Base-by-base conservation (phyloP, 2,113 vertebrate genomes). In the Pipa parva region DNA sequence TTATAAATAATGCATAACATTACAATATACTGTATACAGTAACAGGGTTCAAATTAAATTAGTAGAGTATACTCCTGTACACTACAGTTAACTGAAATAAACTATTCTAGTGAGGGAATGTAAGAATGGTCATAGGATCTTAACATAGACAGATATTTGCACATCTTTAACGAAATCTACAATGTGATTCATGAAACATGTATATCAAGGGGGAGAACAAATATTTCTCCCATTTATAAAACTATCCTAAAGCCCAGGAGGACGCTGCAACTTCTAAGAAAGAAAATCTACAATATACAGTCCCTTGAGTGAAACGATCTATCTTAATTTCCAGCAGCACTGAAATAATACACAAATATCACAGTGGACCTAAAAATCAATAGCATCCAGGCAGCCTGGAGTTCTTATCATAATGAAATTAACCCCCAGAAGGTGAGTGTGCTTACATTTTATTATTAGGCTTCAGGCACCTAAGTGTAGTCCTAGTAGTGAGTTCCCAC, bases 331-430 rank as follows among this genome's bases (percentile, higher is more conserved):
- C 50, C 51, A 55, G 26, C 63, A 42, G 33, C 24, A 45, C 33
- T 64, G 63, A 56, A 64, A 64, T 64, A 64, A 64, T 64, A 64
- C 63, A 64, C 33, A 56, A 37, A 64, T 55, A 64, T 45, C 50
- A 29, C 24, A 64, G 27, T 25, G 25, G 18, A 64, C 36, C 51
- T 45, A 36, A 64, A 64, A 64, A 64, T 64, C 63, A 64, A 64
- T 64, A 64, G 36, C 25, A 15, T 54, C 27, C 25, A 55, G 37
- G 63, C 51, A 36, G 15, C 63, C 50, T 52, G 26, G 17, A 25
- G 51, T 42, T 63, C 28, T 52, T 64, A 55, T 64, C 50, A 64
- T 64, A 64, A 64, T 58, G 55, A 58, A 58, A 20, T 58, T 58
- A 58, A 31, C 24, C 49, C 36, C 33, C 51, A 20, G 39, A 55